These are phyloP conservation scores for Brachyhypopomus occidentalis DNA, from an alignment of 2,113 vertebrate genomes.

Conservation along the genomic window DNA sequence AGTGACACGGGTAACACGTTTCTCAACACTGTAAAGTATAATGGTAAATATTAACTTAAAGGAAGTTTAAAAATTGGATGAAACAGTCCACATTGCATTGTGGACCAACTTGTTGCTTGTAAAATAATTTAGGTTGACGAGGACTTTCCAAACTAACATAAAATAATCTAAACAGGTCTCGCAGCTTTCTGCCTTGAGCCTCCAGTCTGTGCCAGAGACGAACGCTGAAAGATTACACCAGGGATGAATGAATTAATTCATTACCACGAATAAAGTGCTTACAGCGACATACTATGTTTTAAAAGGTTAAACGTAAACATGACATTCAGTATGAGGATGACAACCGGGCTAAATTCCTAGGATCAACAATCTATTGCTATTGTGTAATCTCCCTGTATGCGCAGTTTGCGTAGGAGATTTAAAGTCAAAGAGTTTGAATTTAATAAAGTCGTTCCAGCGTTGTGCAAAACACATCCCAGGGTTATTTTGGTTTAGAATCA, in stretches of 20 bases:
- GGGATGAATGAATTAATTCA: too few relatives aligned
- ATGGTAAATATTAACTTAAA: not conserved
- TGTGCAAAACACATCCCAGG: slow-evolving; percentile 49
- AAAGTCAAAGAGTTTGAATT: slow-evolving; percentile 39
- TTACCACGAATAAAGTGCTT: not conserved
- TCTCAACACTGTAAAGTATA: not conserved
- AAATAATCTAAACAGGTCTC: too few relatives aligned
- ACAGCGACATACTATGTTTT: not conserved
- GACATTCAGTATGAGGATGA: not conserved
- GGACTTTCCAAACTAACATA: not conserved
- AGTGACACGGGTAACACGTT: not conserved
- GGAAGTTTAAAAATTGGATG: not conserved
- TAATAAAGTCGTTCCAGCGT: slow-evolving; percentile 42
- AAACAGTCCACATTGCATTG: not conserved
- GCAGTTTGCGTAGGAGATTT: slow-evolving; percentile 17
- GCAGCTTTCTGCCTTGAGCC: not conserved
- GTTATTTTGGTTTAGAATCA: slow-evolving; percentile 53
- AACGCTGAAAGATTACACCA: not conserved
- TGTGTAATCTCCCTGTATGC: slow-evolving; percentile 5
- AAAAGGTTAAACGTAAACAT: not conserved
- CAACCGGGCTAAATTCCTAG: slow-evolving; percentile 12
- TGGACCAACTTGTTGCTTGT: not conserved
- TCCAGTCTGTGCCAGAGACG: not conserved
- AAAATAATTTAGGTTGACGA: not conserved
- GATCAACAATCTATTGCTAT: slow-evolving; percentile 1